Evolutionary conservation across 1,140 invertebrate genomes (phyloP).

Genomic region (Calliphora vicina): DNA sequence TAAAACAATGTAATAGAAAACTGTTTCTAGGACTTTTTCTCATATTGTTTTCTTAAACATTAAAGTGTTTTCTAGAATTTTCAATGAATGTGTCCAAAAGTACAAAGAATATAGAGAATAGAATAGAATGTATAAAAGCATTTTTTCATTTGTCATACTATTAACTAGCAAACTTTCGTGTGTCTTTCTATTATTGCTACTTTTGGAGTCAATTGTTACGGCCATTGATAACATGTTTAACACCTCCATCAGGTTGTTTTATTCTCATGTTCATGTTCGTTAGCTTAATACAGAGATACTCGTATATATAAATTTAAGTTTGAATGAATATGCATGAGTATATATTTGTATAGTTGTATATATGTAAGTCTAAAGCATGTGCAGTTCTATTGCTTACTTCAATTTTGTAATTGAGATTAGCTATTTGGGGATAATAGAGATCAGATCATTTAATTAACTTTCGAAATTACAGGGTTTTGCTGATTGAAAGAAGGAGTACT

Average conservation of each 20-base stretch:
- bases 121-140: not conserved
- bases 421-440: slow-evolving; percentile 61
- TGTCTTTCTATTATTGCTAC: not conserved
- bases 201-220: not conserved
- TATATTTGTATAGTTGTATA: not conserved
- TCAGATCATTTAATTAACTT: slow-evolving; percentile 63
- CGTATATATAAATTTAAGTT: not conserved
- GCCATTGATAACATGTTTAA: not conserved
- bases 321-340: not conserved
- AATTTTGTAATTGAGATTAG: slow-evolving; percentile 62
- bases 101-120: not conserved
- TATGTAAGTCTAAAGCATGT: not conserved
- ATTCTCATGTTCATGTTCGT: not conserved
- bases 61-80: not conserved
- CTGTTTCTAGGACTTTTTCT: not conserved
- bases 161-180: not conserved
- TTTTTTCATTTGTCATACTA: not conserved
- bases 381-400: slow-evolving; percentile 52
- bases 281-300: not conserved
- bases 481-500: slow-evolving; percentile 28
- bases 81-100: not conserved
- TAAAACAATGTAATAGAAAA: not conserved
- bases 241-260: not conserved
- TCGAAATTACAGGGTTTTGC: slow-evolving; percentile 39
- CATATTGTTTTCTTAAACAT: not conserved